phyloP scores from a whole-genome alignment of 2,113 vertebrate genomes.

The Cromileptes altivelis region DNA sequence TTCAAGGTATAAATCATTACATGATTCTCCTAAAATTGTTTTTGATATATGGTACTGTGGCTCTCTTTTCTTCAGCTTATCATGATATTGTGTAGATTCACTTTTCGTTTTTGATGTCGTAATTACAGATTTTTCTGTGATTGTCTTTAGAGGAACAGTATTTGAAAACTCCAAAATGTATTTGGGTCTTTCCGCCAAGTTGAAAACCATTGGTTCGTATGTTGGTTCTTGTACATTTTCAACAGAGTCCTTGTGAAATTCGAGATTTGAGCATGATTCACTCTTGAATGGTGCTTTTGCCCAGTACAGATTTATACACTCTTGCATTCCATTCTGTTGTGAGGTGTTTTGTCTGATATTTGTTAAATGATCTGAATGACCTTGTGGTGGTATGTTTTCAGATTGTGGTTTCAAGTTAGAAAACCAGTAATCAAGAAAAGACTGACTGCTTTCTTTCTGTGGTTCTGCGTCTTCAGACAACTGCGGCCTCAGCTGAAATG shows the following conservation, averaged over 20 bases:
- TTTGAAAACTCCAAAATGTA: constrained; percentile 46
- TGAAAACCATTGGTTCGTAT: constrained; percentile 23
- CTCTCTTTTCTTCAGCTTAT: not conserved
- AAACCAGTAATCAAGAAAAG: constrained; percentile 67
- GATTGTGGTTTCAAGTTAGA: constrained; percentile 28
- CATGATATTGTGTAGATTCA: no score
- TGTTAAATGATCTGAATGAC: not conserved
- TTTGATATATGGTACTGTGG: not conserved
- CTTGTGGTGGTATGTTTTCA: not conserved
- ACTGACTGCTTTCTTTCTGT: not conserved
- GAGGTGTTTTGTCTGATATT: not conserved
- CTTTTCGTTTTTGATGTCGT: not conserved
- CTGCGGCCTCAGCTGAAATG: not conserved
- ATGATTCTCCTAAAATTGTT: not conserved
- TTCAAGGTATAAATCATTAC: not conserved
- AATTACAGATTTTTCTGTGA: fast-evolving
- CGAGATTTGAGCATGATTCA: not conserved
- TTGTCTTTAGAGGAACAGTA: fast-evolving
- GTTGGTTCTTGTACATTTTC: fast-evolving
- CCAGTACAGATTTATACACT: fast-evolving
- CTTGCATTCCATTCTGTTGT: not conserved
- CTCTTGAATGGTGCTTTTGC: not conserved
- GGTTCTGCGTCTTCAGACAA: not conserved
- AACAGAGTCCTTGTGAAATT: not conserved
- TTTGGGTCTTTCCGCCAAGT: constrained; percentile 36